Base-by-base conservation (phyloP, 2,113 vertebrate genomes). In the Toxotes jaculatrix region DNA sequence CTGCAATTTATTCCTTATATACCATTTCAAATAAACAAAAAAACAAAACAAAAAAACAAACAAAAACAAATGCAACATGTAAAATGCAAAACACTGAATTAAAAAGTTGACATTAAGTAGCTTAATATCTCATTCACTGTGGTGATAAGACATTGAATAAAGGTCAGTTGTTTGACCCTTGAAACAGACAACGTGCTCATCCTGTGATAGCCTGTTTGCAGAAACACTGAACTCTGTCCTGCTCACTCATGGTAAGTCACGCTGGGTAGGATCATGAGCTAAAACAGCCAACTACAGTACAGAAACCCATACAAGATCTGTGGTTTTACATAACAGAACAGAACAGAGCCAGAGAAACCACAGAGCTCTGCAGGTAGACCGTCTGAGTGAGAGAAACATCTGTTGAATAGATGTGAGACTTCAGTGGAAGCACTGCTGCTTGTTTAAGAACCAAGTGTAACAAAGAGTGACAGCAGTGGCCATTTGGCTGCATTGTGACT, bases 401-500 rank as follows among this genome's bases (percentile, higher is more conserved):
- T 91, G 91, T 38, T 79, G 23, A 57, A 67, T 67, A 32, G 60
- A 81, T 78, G 67, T 63, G 34, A 70, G 66, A 67, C 77, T 59
- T 79, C 23, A 64, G 43, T 60, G 69, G 62, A 53, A 40, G 79
- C 53, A 32, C 77, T 53, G 84, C 34, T 71, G 73, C 38, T 71
- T 63, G 80, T 74, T 72, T 76, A 64, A 83, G 83, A 87, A 78
- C 73, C 84, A 86, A 82, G 79, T 87, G 67, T 32, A 89, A 84
- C 74, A 76, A 82, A 82, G 83, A 81, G 84, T 83, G 87, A 89
- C 81, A 45, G 51, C 13, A 79, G 38, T 3, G 42, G 77, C 91
- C 93, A 94, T 95, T 93, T 94, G 93, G 89, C 69, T 32, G 21
- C 31, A 17, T 61, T 63, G 74, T 67, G 69, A 66, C 68, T 74